phyloP scores from a whole-genome alignment of 2,797 vertebrate genomes.

The Euphonia xanthogaster region DNA sequence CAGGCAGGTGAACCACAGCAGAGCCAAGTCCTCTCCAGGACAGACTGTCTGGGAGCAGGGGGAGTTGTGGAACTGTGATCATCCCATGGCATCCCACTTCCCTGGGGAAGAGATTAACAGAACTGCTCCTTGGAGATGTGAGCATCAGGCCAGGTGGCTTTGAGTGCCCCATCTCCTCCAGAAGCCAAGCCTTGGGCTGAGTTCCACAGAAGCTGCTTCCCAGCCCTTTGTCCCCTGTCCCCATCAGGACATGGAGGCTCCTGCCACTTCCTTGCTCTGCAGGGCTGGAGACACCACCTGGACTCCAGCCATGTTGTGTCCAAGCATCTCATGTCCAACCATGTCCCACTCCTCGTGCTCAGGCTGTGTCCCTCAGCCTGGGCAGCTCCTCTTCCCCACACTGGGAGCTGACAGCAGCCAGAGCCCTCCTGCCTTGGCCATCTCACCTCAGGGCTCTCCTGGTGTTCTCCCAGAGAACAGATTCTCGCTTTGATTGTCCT shows the following conservation, averaged over 20 bases:
- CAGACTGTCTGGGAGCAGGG: neutral
- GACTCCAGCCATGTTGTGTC: neutral
- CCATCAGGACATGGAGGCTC: fast-evolving
- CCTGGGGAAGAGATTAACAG: neutral
- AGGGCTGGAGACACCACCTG: neutral
- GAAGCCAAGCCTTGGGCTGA: neutral
- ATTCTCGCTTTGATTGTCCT: neutral
- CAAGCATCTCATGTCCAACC: neutral
- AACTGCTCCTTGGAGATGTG: fast-evolving
- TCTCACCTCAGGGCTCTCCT: neutral
- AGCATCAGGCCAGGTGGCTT: neutral
- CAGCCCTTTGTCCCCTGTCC: neutral
- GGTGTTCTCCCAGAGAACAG: neutral
- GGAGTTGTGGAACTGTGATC: fast-evolving
- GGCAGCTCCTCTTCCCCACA: fast-evolving
- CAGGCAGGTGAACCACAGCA: neutral
- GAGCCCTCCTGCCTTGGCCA: fast-evolving
- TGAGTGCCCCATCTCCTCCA: neutral
- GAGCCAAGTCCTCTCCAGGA: neutral
- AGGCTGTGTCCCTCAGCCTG: neutral
- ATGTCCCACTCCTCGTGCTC: fast-evolving
- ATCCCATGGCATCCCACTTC: neutral
- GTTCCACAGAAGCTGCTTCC: neutral
- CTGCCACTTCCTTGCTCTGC: neutral
- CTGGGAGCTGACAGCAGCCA: neutral